phyloP scores from a whole-genome alignment of 2,888 invertebrate genomes.

The Drosophila antonietae region DNA sequence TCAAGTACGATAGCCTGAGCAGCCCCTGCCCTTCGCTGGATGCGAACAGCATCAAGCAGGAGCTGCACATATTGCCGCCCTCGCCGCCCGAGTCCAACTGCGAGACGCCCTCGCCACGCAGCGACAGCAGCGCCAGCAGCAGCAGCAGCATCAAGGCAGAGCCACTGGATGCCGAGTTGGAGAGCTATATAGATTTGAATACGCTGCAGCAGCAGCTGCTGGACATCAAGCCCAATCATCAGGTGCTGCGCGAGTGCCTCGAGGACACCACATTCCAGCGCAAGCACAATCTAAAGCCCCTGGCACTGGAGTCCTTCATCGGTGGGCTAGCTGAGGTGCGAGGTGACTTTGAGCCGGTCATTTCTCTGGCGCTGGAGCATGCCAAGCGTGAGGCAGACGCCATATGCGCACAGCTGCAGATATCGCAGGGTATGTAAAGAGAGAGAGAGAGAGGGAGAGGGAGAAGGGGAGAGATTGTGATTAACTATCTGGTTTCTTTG shows the following conservation, averaged over 20 bases:
- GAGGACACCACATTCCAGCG: slow-evolving; percentile 94
- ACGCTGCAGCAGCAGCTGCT: slow-evolving; percentile 64
- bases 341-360: slow-evolving; percentile 92
- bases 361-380: slow-evolving; percentile 94
- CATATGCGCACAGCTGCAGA: slow-evolving; percentile 93
- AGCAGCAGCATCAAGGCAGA: slow-evolving; percentile 83
- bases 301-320: slow-evolving; percentile 89
- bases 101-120: slow-evolving; percentile 85
- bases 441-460: not conserved
- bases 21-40: slow-evolving; percentile 83
- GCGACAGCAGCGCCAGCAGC: slow-evolving; percentile 76
- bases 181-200: slow-evolving; percentile 82
- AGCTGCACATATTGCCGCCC: slow-evolving; percentile 86
- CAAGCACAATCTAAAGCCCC: slow-evolving; percentile 92
- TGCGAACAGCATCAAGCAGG: slow-evolving; percentile 83
- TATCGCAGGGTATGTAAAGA: slow-evolving; percentile 92
- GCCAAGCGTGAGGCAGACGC: slow-evolving; percentile 93
- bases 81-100: slow-evolving; percentile 87
- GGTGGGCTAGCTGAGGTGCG: slow-evolving; percentile 86
- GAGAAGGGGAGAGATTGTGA: not conserved
- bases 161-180: slow-evolving; percentile 83
- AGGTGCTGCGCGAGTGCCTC: slow-evolving; percentile 91
- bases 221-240: slow-evolving; percentile 87
- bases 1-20: slow-evolving; percentile 75
- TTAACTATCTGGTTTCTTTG: not conserved